Conservation (phyloP, 35 echinoderm and acorn worm genomes). For the Lytechinus variegatus region DNA sequence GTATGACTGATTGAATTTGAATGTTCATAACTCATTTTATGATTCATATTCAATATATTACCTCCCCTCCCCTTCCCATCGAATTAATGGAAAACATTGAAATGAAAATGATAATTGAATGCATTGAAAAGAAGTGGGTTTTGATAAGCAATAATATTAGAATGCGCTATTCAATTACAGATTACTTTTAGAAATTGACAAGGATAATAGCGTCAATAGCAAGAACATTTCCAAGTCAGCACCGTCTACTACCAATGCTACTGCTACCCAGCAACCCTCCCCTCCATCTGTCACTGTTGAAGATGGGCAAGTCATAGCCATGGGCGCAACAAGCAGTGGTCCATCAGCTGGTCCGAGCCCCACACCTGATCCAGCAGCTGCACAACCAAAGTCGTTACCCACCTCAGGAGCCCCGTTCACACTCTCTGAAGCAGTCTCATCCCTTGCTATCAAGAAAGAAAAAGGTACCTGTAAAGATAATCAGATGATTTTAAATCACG, state of each 20-base stretch:
- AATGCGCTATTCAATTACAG: too few relatives aligned
- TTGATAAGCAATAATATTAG: too few relatives aligned
- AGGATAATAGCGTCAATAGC: neutral
- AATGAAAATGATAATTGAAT: too few relatives aligned
- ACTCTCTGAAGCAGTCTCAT: neutral
- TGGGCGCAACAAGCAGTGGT: neutral
- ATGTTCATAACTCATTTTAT: too few relatives aligned
- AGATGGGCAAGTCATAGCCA: conserved; percentile 13
- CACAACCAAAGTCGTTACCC: neutral
- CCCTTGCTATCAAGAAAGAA: neutral
- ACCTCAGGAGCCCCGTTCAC: neutral
- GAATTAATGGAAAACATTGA: too few relatives aligned
- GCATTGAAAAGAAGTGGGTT: too few relatives aligned
- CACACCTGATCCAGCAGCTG: neutral
- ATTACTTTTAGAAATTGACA: neutral
- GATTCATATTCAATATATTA: too few relatives aligned
- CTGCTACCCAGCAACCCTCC: neutral
- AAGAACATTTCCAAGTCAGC: neutral
- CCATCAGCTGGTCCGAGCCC: neutral
- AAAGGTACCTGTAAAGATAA: neutral
- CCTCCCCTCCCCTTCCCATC: too few relatives aligned
- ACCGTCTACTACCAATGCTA: neutral
- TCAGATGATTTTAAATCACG: too few relatives aligned
- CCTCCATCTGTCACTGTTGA: neutral
- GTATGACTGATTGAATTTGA: too few relatives aligned